Conservation (phyloP, 1,140 invertebrate species). For the Leucophenga varia region DNA sequence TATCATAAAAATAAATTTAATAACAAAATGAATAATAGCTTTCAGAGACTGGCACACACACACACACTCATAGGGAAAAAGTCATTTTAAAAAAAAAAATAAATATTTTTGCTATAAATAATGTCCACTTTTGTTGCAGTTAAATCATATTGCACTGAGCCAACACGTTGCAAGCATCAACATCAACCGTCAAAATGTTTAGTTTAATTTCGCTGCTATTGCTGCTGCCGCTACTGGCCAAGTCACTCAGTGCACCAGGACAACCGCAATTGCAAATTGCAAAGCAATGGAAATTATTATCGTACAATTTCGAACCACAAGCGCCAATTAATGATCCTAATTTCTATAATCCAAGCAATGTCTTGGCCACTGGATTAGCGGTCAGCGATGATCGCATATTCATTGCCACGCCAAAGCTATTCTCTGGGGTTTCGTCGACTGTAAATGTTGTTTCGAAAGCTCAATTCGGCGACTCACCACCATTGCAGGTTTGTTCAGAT, state of each 20-base stretch:
- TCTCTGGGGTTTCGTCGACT: conserved; percentile 72
- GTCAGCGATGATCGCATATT: conserved; percentile 71
- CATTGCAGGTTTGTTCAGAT: conserved; percentile 58
- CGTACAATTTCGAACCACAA: conserved; percentile 66
- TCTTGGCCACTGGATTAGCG: conserved; percentile 73
- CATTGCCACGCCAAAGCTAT: conserved; percentile 68
- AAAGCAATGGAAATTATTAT: conserved; percentile 72
- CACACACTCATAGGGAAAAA: too few relatives aligned
- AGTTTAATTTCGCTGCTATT: conserved; percentile 4
- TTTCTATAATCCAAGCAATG: conserved; percentile 68
- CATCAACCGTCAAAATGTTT: too few relatives aligned
- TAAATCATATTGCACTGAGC: too few relatives aligned
- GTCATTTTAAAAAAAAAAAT: too few relatives aligned
- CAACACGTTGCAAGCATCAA: too few relatives aligned
- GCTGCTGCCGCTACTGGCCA: conserved; percentile 15
- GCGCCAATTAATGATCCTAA: conserved; percentile 58
- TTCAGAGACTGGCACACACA: too few relatives aligned
- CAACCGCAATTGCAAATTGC: conserved; percentile 63
- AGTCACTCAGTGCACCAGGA: conserved; percentile 11
- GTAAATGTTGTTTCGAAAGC: conserved; percentile 66
- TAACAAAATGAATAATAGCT: too few relatives aligned
- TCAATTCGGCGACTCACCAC: conserved; percentile 66
- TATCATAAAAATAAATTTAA: too few relatives aligned
- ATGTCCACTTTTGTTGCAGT: too few relatives aligned
- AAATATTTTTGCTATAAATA: too few relatives aligned